A percentile compares a stretch with the other conserved stretches of the same genome.
Evolutionary conservation across 2,113 vertebrate genomes (phyloP).

Genomic region (Lophura nycthemera): DNA sequence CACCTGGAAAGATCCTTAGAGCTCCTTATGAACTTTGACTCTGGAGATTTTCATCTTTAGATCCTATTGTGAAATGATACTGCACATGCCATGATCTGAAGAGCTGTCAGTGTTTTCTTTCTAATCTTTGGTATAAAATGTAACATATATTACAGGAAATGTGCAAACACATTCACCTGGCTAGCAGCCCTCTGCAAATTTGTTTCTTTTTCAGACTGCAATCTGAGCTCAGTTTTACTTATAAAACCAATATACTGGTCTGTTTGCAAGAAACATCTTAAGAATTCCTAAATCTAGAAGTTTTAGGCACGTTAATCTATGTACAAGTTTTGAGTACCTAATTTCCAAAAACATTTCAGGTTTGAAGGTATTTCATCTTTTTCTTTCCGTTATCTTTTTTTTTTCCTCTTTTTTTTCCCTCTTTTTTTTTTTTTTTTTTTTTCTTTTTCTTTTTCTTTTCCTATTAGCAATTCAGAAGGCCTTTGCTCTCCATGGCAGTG

Average conservation of each 20-base stretch:
- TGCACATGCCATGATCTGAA: constrained; percentile 31
- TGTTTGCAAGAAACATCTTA: background rate
- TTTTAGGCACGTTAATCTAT: background rate
- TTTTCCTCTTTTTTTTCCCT: background rate
- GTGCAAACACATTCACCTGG: constrained; percentile 31
- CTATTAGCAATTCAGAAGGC: background rate
- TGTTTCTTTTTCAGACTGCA: constrained; percentile 17
- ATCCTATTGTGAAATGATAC: constrained; percentile 64
- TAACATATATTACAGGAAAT: constrained; percentile 11
- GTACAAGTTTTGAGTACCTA: background rate
- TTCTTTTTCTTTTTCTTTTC: too few species aligned
- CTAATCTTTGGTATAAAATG: constrained; percentile 28
- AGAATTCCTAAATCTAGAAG: constrained; percentile 9
- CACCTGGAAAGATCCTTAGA: constrained; percentile 58
- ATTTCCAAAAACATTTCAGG: background rate
- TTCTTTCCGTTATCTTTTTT: background rate
- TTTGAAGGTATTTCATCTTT: background rate
- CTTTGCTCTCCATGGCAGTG: background rate
- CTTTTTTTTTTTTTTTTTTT: too few species aligned
- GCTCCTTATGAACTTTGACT: constrained; percentile 51
- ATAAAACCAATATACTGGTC: background rate
- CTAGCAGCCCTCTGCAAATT: constrained; percentile 16
- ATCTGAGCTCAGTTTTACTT: constrained; percentile 27
- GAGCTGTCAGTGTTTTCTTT: constrained; percentile 39
- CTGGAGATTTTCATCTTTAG: constrained; percentile 54